Conservation (phyloP, 2,888 invertebrate genomes). For the Microctonus brassicae region DNA sequence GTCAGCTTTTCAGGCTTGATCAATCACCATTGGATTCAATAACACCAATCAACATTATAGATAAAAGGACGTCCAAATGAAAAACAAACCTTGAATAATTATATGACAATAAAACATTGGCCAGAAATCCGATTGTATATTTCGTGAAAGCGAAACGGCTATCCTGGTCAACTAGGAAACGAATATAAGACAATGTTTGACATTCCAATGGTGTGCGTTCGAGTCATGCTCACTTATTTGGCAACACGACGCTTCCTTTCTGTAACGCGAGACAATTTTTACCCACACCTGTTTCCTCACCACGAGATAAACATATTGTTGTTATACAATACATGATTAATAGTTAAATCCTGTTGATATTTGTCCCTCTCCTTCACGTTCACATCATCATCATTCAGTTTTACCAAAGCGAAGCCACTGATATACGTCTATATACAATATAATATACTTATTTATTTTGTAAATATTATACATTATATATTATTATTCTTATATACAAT, state of each 20-base stretch:
- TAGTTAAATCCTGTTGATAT: background rate
- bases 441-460: constrained; percentile 66
- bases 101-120: constrained; percentile 29
- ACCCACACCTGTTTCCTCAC: constrained; percentile 15
- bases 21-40: constrained; percentile 21
- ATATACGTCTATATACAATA: constrained; percentile 49
- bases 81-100: background rate
- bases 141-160: constrained; percentile 40
- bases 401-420: constrained; percentile 50
- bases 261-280: constrained; percentile 42
- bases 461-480: constrained; percentile 63
- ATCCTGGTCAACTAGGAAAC: constrained; percentile 31
- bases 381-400: constrained; percentile 21
- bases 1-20: background rate
- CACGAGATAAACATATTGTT: background rate
- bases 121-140: constrained; percentile 39
- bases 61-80: background rate
- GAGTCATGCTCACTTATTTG: constrained; percentile 22
- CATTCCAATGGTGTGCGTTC: constrained; percentile 24
- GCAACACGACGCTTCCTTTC: constrained; percentile 47
- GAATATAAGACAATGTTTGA: background rate
- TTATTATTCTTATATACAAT: constrained; percentile 61
- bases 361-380: background rate
- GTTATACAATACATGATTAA: constrained; percentile 19
- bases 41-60: background rate